Base-by-base conservation (phyloP, 2,888 invertebrate species). In the Megaustenia siamemsis region DNA sequence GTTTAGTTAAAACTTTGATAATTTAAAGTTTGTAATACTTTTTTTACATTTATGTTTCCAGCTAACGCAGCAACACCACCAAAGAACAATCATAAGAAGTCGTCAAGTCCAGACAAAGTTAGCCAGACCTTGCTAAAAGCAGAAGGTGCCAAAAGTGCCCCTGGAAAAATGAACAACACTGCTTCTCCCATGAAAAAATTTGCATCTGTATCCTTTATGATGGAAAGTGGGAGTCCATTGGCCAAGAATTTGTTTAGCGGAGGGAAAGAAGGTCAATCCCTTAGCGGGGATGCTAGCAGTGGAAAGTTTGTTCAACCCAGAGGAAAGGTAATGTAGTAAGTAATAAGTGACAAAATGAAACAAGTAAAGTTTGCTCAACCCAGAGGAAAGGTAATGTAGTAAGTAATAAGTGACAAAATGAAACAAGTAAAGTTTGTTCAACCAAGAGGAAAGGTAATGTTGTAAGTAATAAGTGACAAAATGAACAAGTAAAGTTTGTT, bases 371-470 rank as follows among this genome's bases (percentile, higher is more conserved):
- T 93, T 84, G 88, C 94, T 38, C 94, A 94, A 86, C 93, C 92
- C 83, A 94, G 94, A 21, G 94, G 94, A 15, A 93, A 93, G 90
- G 94, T 94, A 83, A 66, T 32, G 8, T 8, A 63, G n/a, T n/a
- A n/a, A n/a, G n/a, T n/a, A n/a, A n/a, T n/a, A n/a, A n/a, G n/a
- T n/a, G n/a, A n/a, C n/a, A n/a, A n/a, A n/a, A n/a, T n/a, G n/a
- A n/a, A n/a, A n/a, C n/a, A n/a, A n/a, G 56, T 40, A 80, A 89
- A 89, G 76, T 92, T 93, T 84, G 88, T 94, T 38, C 94, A 94
- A 86, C 93, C 92, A 83, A 94, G 94, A 21, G 94, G 94, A 15
- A 93, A 93, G 90, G 94, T 94, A 83, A 66, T 32, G 8, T 8
- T 32, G n/a, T n/a, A n/a, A n/a, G n/a, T n/a, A n/a, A n/a, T n/a